phyloP scores from a whole-genome alignment of 2,113 vertebrate genomes.

The Lycaon pictus region DNA sequence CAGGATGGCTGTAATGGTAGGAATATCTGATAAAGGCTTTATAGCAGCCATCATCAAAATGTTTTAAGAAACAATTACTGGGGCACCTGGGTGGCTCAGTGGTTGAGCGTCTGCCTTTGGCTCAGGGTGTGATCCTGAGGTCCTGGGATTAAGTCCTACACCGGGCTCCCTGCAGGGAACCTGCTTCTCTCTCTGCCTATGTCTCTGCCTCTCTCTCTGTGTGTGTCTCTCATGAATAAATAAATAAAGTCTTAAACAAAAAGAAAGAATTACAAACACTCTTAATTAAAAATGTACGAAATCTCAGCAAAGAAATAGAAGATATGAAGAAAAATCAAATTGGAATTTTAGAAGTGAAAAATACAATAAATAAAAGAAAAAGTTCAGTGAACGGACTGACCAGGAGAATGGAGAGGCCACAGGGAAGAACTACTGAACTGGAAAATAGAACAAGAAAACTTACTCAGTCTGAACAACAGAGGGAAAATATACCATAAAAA shows the following conservation, averaged over 20 bases:
- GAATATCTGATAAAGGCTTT: background rate
- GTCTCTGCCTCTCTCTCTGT: too few species aligned
- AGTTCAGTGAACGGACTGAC: too few species aligned
- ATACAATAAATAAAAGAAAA: background rate
- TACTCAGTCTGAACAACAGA: background rate
- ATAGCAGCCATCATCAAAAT: background rate
- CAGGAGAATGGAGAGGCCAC: background rate
- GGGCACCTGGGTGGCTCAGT: too few species aligned
- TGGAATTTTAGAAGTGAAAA: background rate
- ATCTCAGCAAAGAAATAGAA: background rate
- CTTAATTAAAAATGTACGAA: background rate
- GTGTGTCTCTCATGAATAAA: too few species aligned
- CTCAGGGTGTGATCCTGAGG: too few species aligned
- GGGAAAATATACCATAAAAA: background rate
- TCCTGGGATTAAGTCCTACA: too few species aligned
- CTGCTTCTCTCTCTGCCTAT: too few species aligned
- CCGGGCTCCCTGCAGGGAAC: too few species aligned
- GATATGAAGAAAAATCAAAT: background rate
- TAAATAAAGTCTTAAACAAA: too few species aligned
- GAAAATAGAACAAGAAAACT: background rate
- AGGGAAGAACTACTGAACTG: background rate
- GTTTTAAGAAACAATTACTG: background rate
- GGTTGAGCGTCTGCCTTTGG: too few species aligned
- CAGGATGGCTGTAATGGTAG: background rate
- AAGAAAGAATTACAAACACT: background rate